Conservation (phyloP, 2,888 invertebrate species). For the Myopa testacea region DNA sequence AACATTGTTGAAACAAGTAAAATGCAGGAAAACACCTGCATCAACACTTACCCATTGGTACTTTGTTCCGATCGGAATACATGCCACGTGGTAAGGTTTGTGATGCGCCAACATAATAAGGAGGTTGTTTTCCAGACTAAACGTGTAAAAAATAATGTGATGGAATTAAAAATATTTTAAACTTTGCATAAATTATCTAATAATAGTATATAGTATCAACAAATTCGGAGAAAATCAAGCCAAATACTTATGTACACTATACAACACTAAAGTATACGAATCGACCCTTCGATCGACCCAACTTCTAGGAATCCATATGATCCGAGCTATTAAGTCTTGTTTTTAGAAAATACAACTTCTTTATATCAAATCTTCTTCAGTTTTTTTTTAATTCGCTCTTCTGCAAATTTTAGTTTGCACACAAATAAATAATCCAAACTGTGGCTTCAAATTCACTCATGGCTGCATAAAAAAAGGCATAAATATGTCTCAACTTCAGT, state of each 20-base stretch:
- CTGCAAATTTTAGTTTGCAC: background rate
- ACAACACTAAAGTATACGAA: too few species aligned
- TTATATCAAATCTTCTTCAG: too few species aligned
- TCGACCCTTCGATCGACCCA: too few species aligned
- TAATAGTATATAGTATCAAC: background rate
- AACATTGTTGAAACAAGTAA: conserved; percentile 21
- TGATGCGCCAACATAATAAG: conserved; percentile 68
- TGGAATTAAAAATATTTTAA: background rate
- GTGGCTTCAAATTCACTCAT: too few species aligned
- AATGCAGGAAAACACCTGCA: background rate
- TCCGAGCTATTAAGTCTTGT: too few species aligned
- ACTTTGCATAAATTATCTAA: background rate
- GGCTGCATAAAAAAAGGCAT: too few species aligned
- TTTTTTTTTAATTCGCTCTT: too few species aligned
- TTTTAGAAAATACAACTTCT: background rate
- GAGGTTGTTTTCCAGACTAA: conserved; percentile 67
- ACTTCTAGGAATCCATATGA: too few species aligned
- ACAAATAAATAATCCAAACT: too few species aligned
- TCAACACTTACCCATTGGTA: conserved; percentile 63
- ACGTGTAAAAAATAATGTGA: conserved; percentile 39
- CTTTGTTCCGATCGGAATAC: conserved; percentile 68
- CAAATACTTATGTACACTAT: background rate
- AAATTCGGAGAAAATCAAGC: background rate
- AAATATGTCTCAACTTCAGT: too few species aligned
- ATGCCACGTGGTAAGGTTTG: conserved; percentile 70